Base-by-base conservation (phyloP, 2,888 invertebrate genomes). In the Sinotaia quadrata region DNA sequence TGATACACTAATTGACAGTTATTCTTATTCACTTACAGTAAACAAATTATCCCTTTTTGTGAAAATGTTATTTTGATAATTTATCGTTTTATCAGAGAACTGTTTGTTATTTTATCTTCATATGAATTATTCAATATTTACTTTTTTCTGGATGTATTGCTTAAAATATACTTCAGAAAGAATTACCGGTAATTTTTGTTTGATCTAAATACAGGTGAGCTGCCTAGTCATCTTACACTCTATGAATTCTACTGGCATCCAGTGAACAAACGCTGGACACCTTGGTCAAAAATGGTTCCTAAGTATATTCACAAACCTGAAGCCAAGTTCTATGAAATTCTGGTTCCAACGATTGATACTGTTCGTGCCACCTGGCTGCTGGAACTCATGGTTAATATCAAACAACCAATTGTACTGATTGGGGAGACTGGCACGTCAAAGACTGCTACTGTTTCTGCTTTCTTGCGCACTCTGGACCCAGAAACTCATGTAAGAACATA, bases 351-450 rank as follows among this genome's bases (percentile, higher is more conserved):
- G 0, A 92, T 95, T 2, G 96, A 97, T 84, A 96, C 96, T 0
- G 91, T 95, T 8, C 90, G 94, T 51, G 92, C 94, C 0, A 93
- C 93, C 0, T 94, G 95, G 91, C 90, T 94, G 21, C 91, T 97
- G 58, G 90, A 91, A 71, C 75, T 87, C 67, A 91, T 92, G 81
- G 93, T 94, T 24, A 80, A 92, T 91, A 92, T 93, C 29, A 92
- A 92, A 85, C 91, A 93, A 56, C 95, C 97, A 0, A 92, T 95
- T 0, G 90, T 96, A 4, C 89, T 97, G 3, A 93, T 96, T 0
- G 97, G 97, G 0, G 96, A 96, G 81, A 95, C 95, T 0, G 96
- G 96, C 8, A 95, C 96, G 0, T 95, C 96, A 0, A 97, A 97
- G 90, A 95, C 96, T 0, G 95, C 96, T 0, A 94, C 95, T 58